Evolutionary conservation across 1,140 invertebrate species (phyloP).

Genomic region (Telenomus remus): DNA sequence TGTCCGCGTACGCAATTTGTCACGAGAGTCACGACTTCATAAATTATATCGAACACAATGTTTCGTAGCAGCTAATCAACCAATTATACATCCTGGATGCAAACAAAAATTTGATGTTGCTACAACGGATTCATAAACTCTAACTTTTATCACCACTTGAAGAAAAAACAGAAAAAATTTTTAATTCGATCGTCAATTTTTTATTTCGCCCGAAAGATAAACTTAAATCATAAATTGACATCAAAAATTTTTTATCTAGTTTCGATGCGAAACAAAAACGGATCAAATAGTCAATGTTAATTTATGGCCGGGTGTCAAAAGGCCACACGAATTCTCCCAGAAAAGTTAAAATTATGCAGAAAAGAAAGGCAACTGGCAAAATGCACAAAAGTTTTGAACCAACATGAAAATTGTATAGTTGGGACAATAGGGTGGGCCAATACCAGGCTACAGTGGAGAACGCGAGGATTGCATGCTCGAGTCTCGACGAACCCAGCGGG

Average conservation of each 20-base stretch:
- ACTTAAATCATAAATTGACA: slow-evolving; percentile 18
- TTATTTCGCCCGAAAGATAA: too few relatives aligned
- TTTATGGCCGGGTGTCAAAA: slow-evolving; percentile 48
- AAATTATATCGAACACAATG: slow-evolving; percentile 66
- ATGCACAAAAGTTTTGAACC: slow-evolving; percentile 64
- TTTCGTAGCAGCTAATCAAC: slow-evolving; percentile 53
- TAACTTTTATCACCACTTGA: too few relatives aligned
- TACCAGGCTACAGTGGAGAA: slow-evolving; percentile 47
- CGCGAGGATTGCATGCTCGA: slow-evolving; percentile 66
- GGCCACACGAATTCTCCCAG: slow-evolving; percentile 27
- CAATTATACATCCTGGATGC: slow-evolving; percentile 63
- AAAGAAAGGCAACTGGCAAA: slow-evolving; percentile 56
- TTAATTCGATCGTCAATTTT: too few relatives aligned
- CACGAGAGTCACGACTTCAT: slow-evolving; percentile 67
- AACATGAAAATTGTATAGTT: slow-evolving; percentile 51
- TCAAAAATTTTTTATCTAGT: slow-evolving; percentile 12
- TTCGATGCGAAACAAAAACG: slow-evolving; percentile 22
- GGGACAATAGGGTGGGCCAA: slow-evolving; percentile 47
- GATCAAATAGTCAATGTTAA: slow-evolving; percentile 42
- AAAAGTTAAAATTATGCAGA: slow-evolving; percentile 47
- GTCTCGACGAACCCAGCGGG: slow-evolving; percentile 69
- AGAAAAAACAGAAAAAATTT: too few relatives aligned
- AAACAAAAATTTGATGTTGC: slow-evolving; percentile 41
- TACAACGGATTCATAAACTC: slow-evolving; percentile 1
- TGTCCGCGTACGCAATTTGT: slow-evolving; percentile 73